These are phyloP conservation scores for Amphimallon solstitiale DNA, from an alignment of 2,888 invertebrate species.

Conservation along the genomic window DNA sequence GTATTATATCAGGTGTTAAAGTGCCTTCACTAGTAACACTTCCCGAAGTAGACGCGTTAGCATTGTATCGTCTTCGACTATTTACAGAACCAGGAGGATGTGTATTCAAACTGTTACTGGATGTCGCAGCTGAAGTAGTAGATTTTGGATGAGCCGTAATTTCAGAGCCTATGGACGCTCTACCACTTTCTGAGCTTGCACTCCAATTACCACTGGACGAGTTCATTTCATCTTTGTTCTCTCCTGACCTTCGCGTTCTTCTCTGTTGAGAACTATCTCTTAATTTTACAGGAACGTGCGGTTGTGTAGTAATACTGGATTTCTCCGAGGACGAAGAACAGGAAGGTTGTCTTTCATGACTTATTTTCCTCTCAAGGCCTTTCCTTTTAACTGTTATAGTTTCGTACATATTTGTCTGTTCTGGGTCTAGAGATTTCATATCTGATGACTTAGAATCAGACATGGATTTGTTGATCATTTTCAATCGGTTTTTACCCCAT, in stretches of 20 bases:
- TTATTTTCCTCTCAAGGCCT: constrained; percentile 68
- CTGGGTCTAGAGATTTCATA: constrained; percentile 68
- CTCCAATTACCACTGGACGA: constrained; percentile 96
- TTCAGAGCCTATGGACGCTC: constrained; percentile 87
- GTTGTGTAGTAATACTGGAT: constrained; percentile 68
- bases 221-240: constrained; percentile 81
- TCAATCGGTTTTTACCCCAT: constrained; percentile 84
- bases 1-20: constrained; percentile 83
- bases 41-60: constrained; percentile 81
- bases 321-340: constrained; percentile 80
- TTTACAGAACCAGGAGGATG: constrained; percentile 76
- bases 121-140: constrained; percentile 74
- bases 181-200: constrained; percentile 88
- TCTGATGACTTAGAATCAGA: constrained; percentile 67
- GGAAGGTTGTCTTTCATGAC: constrained; percentile 78
- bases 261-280: constrained; percentile 79
- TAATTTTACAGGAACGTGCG: constrained; percentile 78
- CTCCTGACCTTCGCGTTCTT: constrained; percentile 72
- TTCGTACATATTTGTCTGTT: constrained; percentile 74
- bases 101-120: constrained; percentile 75
- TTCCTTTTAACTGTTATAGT: constrained; percentile 73
- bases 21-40: constrained; percentile 89
- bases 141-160: constrained; percentile 79
- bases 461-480: constrained; percentile 74
- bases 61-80: constrained; percentile 71